Conservation (phyloP, 1,140 invertebrate genomes). For the Nasonia vitripennis region DNA sequence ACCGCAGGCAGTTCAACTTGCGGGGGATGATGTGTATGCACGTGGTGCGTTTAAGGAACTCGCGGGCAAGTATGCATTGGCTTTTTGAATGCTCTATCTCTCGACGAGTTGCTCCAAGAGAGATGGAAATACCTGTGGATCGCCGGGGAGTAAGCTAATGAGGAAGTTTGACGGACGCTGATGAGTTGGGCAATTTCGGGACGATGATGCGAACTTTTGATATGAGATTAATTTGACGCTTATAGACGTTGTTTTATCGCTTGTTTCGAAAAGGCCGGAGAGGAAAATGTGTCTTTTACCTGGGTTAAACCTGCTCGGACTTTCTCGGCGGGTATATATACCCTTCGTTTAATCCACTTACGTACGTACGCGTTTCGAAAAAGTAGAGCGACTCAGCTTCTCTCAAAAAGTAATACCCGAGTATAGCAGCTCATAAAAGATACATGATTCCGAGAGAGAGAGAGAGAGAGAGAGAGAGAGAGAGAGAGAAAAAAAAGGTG, state of each 20-base stretch:
- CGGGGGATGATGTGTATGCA: not conserved
- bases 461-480: no score
- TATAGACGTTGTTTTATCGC: not conserved
- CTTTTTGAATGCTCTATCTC: not conserved
- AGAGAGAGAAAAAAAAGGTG: not conserved
- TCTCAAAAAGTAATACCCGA: not conserved
- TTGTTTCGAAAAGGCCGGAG: no score
- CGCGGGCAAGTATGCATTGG: not conserved
- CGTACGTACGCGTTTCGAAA: no score
- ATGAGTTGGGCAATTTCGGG: not conserved
- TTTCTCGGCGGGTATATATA: no score
- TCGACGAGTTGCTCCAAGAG: not conserved
- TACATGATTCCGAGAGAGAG: not conserved
- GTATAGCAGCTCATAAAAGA: not conserved
- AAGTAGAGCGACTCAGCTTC: not conserved
- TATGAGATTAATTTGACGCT: not conserved
- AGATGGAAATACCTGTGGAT: slow-evolving; percentile 4
- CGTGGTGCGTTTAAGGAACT: not conserved
- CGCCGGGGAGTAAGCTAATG: not conserved
- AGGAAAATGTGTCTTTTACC: no score
- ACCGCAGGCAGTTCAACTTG: slow-evolving; percentile 2
- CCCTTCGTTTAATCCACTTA: no score
- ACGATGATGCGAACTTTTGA: not conserved
- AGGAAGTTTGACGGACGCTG: not conserved
- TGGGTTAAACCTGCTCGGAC: no score